Evolutionary conservation across 2,113 vertebrate species (phyloP).

Genomic region (Campylorhamphus procurvoides): DNA sequence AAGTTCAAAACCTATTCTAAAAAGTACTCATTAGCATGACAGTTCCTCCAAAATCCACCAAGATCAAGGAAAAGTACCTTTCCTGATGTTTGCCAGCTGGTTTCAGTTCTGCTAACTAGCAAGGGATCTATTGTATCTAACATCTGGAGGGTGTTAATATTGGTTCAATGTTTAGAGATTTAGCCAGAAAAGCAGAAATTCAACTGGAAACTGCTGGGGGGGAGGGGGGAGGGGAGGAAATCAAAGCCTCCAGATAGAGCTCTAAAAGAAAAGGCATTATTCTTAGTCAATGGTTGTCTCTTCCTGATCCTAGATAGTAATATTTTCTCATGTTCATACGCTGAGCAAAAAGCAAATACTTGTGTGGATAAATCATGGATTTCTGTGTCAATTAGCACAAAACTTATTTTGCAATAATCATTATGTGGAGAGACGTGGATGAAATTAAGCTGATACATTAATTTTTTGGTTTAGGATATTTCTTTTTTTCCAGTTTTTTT

Average conservation of each 20-base stretch:
- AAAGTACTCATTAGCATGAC: not conserved
- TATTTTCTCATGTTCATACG: not conserved
- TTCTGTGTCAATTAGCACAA: not conserved
- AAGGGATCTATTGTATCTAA: not conserved
- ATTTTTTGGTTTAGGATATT: not conserved
- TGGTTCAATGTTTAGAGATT: not conserved
- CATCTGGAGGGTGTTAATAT: not conserved
- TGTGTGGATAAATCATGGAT: not conserved
- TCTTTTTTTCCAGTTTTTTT: not conserved
- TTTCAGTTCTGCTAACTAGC: not conserved
- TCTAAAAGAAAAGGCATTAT: not conserved
- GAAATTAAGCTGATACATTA: not conserved
- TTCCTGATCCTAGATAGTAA: not conserved
- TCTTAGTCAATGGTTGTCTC: not conserved
- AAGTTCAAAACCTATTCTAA: not conserved
- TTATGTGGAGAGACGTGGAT: not conserved
- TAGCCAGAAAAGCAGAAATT: not conserved
- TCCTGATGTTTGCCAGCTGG: not conserved
- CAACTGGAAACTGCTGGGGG: not conserved
- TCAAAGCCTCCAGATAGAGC: not conserved
- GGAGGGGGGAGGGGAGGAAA: too few species aligned
- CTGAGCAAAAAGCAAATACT: not conserved
- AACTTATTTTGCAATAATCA: conserved; percentile 6
- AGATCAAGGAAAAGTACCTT: not conserved
- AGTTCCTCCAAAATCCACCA: not conserved